Evolutionary conservation across 2,113 vertebrate species (phyloP), one percentile per base, ranked within the genome.

Genomic region (Syrmaticus mikado): DNA sequence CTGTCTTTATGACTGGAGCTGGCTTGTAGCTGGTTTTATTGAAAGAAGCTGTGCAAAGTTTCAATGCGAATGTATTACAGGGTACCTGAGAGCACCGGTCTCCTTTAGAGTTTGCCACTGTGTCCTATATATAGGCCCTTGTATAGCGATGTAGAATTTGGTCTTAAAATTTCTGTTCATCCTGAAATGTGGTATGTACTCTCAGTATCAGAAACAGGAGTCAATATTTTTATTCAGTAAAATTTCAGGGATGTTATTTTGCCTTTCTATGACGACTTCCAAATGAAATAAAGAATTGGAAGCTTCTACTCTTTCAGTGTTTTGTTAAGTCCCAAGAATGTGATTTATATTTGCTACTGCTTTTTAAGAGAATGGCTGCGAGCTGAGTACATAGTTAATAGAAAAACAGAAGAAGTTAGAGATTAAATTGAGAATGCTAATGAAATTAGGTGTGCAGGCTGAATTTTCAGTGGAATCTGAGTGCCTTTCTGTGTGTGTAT

Each of bases 161-260:
- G 19, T 66, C 43, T 7, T 85, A 78, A 89, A 93, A 89, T 73
- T 41, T 77, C 36, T 24, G 68, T 38, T 73, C 36, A 52, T 86
- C 13, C 60, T 50, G 45, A 60, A 57, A 53, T 46, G 43, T 45
- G 1, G 14, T 50, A 19, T 48, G 43, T 72, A 30, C 67, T 40
- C 76, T 52, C 55, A 57, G n/a, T 75, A 28, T 20, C 70, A 15
- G 65, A 70, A 82, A 66, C 11, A 60, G 11, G 68, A 92, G 68
- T 80, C 57, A 28, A 43, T 81, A 45, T 50, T 80, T 83, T 74
- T 67, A 36, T 67, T 82, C 73, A 89, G 81, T 38, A 71, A 60
- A 77, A 87, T 94, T 97, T 91, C 65, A 89, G 25, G 92, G 83
- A 38, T 45, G 21, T 32, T 74, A 45, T 20, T 43, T 93, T 96